A percentile compares a stretch with the other conserved stretches of the same genome.
These are phyloP conservation scores for Cuculus canorus DNA, from an alignment of 2,797 vertebrate genomes.

Conservation along the genomic window DNA sequence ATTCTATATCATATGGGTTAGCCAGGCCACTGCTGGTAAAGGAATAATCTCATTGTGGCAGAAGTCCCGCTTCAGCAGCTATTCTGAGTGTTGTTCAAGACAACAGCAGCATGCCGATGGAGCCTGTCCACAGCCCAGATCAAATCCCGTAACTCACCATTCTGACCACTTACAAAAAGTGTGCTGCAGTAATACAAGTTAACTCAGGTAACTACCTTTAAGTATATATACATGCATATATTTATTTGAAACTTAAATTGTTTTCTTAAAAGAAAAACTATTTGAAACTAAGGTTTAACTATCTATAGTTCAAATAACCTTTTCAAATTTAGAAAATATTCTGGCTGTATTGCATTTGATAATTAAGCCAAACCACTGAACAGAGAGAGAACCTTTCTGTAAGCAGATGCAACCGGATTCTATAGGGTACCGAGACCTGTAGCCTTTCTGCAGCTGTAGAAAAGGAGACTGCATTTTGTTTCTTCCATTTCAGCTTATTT, in stretches of 20 bases:
- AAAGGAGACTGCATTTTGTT: background rate
- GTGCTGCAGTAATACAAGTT: background rate
- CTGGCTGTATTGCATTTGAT: background rate
- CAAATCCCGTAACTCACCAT: background rate
- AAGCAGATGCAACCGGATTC: background rate
- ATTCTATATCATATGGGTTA: background rate
- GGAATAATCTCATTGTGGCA: background rate
- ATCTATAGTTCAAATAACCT: background rate
- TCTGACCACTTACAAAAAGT: background rate
- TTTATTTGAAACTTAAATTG: background rate
- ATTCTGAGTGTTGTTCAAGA: background rate
- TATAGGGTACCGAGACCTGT: background rate
- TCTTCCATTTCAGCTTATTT: background rate
- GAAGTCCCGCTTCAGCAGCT: background rate
- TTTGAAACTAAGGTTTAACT: background rate
- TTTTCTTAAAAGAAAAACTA: background rate
- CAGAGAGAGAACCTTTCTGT: background rate
- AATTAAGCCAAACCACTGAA: background rate
- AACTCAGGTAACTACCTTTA: background rate
- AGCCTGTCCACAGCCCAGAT: background rate
- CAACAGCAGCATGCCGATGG: background rate
- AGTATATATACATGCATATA: accelerated
- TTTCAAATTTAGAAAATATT: background rate
- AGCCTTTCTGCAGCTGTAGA: background rate
- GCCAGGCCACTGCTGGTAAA: background rate